These are phyloP conservation scores for Blastobasis lacticolella DNA, from an alignment of 2,888 invertebrate genomes.

Conservation along the genomic window DNA sequence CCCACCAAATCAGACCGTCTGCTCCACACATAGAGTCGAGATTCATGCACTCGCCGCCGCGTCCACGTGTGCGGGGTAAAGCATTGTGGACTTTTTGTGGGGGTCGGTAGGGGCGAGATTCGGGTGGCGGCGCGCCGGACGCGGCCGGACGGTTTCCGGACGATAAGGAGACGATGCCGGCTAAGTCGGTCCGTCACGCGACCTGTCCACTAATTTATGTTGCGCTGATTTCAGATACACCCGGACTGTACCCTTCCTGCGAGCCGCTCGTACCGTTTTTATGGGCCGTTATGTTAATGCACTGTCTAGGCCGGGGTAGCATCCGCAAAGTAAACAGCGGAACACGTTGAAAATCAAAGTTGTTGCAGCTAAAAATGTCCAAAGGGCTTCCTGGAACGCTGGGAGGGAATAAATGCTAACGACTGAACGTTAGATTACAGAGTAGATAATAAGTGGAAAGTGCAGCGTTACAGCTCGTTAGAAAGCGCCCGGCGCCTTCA, in stretches of 20 bases:
- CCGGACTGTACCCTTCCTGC: conserved; percentile 43
- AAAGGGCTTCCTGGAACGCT: no score
- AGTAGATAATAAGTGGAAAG: conserved; percentile 50
- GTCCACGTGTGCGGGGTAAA: conserved; percentile 23
- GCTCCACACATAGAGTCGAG: conserved; percentile 42
- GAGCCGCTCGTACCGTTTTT: conserved; percentile 31
- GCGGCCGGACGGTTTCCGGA: conserved; percentile 53
- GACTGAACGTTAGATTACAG: conserved; percentile 35
- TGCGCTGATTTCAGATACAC: conserved; percentile 66
- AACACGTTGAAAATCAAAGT: conserved; percentile 26
- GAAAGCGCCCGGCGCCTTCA: conserved; percentile 45
- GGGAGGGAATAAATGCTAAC: no score
- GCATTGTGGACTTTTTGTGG: conserved; percentile 45
- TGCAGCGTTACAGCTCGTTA: conserved; percentile 56
- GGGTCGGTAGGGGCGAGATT: conserved; percentile 35
- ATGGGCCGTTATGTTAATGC: conserved; percentile 51
- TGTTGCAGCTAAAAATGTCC: conserved; percentile 8
- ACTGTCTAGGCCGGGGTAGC: conserved; percentile 40
- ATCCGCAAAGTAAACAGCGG: conserved; percentile 23
- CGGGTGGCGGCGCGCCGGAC: conserved; percentile 24
- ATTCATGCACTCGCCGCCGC: conserved; percentile 22
- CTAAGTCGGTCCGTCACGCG: conserved; percentile 69
- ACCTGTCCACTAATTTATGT: conserved; percentile 71
- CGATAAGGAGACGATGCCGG: conserved; percentile 65
- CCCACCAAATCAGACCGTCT: conserved; percentile 34